Percentiles rank a stretch among this genome's conserved stretches.
These are phyloP conservation scores for Bombus pascuorum DNA, from an alignment of 1,140 invertebrate genomes.

Conservation along the genomic window DNA sequence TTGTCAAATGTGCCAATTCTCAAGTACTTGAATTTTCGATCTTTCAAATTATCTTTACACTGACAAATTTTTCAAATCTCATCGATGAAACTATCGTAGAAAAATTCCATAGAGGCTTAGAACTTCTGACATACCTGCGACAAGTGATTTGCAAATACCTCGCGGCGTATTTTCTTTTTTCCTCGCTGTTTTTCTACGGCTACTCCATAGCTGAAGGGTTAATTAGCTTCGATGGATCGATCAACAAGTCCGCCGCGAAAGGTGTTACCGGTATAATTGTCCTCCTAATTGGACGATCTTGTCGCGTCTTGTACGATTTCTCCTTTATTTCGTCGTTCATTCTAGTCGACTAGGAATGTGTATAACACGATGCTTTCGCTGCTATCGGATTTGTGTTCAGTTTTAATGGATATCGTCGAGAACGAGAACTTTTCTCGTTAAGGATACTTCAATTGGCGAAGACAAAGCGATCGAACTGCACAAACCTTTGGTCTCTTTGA, in stretches of 20 bases:
- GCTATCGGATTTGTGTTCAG: background rate
- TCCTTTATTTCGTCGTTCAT: background rate
- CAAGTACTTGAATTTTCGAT: background rate
- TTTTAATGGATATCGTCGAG: background rate
- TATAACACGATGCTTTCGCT: background rate
- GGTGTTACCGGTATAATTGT: conserved; percentile 36
- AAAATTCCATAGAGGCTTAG: background rate
- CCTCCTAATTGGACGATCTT: conserved; percentile 20
- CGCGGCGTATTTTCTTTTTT: background rate
- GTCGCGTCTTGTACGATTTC: conserved; percentile 5
- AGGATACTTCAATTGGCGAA: background rate
- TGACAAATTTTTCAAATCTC: background rate
- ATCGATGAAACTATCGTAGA: background rate
- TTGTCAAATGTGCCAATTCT: no score
- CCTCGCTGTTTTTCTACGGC: background rate
- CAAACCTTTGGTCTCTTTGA: background rate
- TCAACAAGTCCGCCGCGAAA: conserved; percentile 3
- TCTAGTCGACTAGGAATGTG: background rate
- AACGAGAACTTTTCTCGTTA: conserved; percentile 32
- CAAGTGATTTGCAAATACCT: background rate
- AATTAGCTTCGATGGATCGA: conserved; percentile 16
- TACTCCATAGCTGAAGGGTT: background rate
- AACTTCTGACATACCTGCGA: background rate
- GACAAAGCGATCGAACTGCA: conserved; percentile 3
- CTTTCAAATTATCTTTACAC: background rate